These are phyloP conservation scores for Microchirus variegatus DNA, from an alignment of 2,797 vertebrate genomes.

Conservation along the genomic window DNA sequence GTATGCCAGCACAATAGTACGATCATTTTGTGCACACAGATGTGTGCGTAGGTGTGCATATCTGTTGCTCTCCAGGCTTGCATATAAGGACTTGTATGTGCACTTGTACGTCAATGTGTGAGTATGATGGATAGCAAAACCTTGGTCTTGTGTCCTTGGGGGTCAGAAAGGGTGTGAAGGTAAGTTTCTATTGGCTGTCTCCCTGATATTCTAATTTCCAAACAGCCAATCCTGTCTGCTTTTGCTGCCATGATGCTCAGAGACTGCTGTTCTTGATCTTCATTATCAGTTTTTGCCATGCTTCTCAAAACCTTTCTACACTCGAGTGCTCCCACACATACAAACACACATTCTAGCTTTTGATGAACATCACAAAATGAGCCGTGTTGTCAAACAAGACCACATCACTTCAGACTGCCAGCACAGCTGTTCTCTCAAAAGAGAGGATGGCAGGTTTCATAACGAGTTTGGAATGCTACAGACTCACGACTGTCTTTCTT, in stretches of 20 bases:
- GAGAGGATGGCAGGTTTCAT: slow-evolving; percentile 73
- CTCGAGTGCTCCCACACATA: slow-evolving; percentile 17
- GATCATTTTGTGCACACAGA: slow-evolving; percentile 50
- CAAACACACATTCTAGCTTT: slow-evolving; percentile 38
- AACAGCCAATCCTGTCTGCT: slow-evolving; percentile 57
- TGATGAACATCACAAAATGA: slow-evolving; percentile 54
- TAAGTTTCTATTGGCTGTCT: slow-evolving; percentile 69
- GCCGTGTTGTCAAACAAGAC: slow-evolving; percentile 74
- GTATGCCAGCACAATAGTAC: slow-evolving; percentile 51
- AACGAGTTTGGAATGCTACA: slow-evolving; percentile 69
- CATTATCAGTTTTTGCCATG: slow-evolving; percentile 27
- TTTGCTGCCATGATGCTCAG: slow-evolving; percentile 52
- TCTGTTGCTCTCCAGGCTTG: slow-evolving; percentile 52
- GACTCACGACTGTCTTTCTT: slow-evolving; percentile 67
- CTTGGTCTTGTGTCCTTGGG: slow-evolving; percentile 75
- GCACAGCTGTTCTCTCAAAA: slow-evolving; percentile 76
- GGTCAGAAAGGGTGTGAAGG: slow-evolving; percentile 68
- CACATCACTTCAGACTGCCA: slow-evolving; percentile 69
- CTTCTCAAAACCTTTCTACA: slow-evolving; percentile 34
- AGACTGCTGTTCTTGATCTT: slow-evolving; percentile 49
- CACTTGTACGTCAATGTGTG: slow-evolving; percentile 48
- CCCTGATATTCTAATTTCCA: slow-evolving; percentile 62
- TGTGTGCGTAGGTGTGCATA: slow-evolving; percentile 67
- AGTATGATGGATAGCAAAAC: slow-evolving; percentile 76
- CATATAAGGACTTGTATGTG: slow-evolving; percentile 24